A percentile compares a stretch with the other conserved stretches of the same genome.
Evolutionary conservation across 2,113 vertebrate genomes (phyloP).

Genomic region (Tragelaphus imberbis): DNA sequence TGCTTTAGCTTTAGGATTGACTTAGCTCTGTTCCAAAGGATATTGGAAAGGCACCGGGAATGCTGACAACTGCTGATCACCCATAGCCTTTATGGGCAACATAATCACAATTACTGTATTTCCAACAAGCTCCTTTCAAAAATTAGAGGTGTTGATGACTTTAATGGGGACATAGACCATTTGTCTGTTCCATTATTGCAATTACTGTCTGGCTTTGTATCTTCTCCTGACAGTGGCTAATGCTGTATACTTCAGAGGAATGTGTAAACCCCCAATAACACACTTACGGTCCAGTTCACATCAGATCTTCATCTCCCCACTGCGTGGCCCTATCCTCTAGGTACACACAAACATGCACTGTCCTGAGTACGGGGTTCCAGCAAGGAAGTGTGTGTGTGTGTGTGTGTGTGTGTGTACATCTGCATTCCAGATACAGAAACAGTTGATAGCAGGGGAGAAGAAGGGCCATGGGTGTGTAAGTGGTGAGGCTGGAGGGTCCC

Average conservation of each 20-base stretch:
- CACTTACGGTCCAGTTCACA: constrained; percentile 54
- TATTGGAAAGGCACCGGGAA: constrained; percentile 35
- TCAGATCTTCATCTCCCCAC: not conserved
- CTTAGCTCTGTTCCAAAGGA: constrained; percentile 41
- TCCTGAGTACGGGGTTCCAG: not conserved
- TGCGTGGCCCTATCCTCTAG: not conserved
- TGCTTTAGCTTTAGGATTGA: constrained; percentile 51
- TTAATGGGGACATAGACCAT: constrained; percentile 73
- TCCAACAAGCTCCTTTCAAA: constrained; percentile 71
- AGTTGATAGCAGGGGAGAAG: not conserved
- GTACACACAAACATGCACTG: rapidly evolving
- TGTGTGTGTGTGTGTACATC: not conserved
- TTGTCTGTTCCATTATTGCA: constrained; percentile 75
- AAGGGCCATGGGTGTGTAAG: not conserved
- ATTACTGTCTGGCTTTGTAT: constrained; percentile 72
- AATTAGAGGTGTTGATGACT: constrained; percentile 76
- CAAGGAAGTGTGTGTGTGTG: not conserved
- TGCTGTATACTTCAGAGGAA: constrained; percentile 63
- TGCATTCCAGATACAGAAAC: not conserved
- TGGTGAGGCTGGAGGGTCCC: rapidly evolving
- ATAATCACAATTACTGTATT: constrained; percentile 68
- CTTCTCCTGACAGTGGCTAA: constrained; percentile 70
- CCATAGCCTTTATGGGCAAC: constrained; percentile 64
- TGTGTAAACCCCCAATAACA: constrained; percentile 67
- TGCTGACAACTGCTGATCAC: constrained; percentile 42